phyloP scores from a whole-genome alignment of 2,113 vertebrate genomes.

The Tetrax tetrax region DNA sequence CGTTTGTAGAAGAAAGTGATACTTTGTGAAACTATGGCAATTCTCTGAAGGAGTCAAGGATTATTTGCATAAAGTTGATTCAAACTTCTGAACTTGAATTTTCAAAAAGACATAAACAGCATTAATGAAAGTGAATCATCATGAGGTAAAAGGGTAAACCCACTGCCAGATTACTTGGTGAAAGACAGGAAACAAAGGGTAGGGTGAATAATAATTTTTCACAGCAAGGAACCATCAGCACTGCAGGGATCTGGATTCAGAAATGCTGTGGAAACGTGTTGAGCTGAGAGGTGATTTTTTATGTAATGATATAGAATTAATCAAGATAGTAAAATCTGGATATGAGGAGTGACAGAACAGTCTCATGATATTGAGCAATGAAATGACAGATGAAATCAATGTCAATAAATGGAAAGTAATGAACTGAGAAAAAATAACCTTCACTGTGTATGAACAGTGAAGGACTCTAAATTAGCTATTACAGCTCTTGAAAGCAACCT shows the following conservation, averaged over 20 bases:
- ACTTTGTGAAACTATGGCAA: background rate
- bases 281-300: slow-evolving; percentile 1
- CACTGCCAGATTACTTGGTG: background rate
- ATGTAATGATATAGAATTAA: slow-evolving; percentile 4
- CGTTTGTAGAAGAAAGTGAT: background rate
- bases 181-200: background rate
- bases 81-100: background rate
- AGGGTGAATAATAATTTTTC: background rate
- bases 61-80: background rate
- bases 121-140: background rate
- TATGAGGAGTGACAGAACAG: background rate
- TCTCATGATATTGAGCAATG: background rate
- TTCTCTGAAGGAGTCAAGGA: background rate
- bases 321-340: background rate
- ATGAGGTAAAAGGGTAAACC: background rate
- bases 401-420: slow-evolving; percentile 20
- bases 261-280: background rate
- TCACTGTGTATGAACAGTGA: background rate
- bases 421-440: background rate
- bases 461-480: background rate
- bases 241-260: background rate
- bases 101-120: background rate
- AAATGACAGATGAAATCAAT: slow-evolving; percentile 24
- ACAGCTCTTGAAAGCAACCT: background rate
- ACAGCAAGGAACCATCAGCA: background rate